phyloP scores from a whole-genome alignment of 2,888 invertebrate genomes.

The Eristalis tenax region DNA sequence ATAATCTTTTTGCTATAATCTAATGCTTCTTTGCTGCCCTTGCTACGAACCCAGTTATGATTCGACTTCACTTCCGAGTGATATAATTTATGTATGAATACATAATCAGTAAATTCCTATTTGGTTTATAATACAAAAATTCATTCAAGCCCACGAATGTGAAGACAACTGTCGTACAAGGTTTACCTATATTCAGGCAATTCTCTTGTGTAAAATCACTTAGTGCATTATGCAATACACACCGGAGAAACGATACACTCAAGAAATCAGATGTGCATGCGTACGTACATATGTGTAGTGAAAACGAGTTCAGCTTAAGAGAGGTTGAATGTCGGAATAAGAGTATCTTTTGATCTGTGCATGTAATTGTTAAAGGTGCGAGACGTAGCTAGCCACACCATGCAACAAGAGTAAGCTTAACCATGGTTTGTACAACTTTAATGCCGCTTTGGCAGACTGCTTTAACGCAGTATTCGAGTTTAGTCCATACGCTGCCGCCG shows the following conservation, averaged over 20 bases:
- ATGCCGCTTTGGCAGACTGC: neutral
- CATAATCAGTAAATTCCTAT: slow-evolving; percentile 14
- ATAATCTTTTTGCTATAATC: too few species aligned
- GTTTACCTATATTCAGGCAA: slow-evolving; percentile 1
- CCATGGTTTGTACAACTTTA: neutral
- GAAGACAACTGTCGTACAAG: slow-evolving; percentile 9
- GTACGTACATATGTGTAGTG: neutral
- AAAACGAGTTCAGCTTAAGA: slow-evolving; percentile 52
- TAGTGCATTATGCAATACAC: slow-evolving; percentile 43
- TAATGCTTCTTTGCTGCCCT: neutral
- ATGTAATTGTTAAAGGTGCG: neutral
- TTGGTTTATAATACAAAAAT: slow-evolving; percentile 3
- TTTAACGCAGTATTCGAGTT: neutral
- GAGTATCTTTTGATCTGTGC: neutral
- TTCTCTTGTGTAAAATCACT: slow-evolving; percentile 11
- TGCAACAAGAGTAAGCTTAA: slow-evolving; percentile 11
- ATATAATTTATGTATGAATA: slow-evolving; percentile 20
- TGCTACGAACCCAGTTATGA: neutral
- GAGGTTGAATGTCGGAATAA: slow-evolving; percentile 5
- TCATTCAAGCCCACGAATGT: slow-evolving; percentile 21
- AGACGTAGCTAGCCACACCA: neutral
- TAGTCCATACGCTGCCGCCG: neutral
- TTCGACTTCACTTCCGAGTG: slow-evolving; percentile 31
- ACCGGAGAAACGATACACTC: neutral
- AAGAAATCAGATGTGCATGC: neutral